Evolutionary conservation across 2,113 vertebrate species (phyloP), one percentile per base, ranked within the genome.

Genomic region (Polypterus senegalus): DNA sequence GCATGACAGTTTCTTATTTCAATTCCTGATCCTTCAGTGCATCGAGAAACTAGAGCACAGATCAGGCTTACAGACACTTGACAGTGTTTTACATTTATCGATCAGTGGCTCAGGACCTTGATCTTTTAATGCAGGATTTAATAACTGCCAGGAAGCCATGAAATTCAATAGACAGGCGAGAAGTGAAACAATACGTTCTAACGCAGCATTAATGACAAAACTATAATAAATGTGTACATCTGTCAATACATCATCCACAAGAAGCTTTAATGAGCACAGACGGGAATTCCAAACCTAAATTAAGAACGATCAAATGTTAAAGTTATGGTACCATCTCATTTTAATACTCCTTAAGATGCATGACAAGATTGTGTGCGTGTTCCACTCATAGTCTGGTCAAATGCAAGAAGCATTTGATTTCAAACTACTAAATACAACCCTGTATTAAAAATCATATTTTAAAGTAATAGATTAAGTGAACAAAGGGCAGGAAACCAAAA

Each of bases 181-280:
- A 77, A 70, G 57, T 69, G 73, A 73, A 81, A 67, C 63, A 69
- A 1, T 67, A 63, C 1, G 1, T 60, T 74, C 71, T 74, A 48
- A 5, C 75, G 63, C 67, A 70, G 27, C 48, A 72, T 67, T 70
- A 63, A 70, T 81, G 70, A 67, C 66, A 67, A 52, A 75, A 63
- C 64, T 73, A 66, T 74, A 72, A 79, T 79, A 72, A 76, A 75
- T 83, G 77, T 77, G 63, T 79, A 54, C 57, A 63, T 71, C 66
- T 81, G 76, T 77, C 73, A 72, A 67, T 85, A 81, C 53, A 7
- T n/a, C 53, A 11, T 48, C 48, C 59, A 70, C 67, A 70, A 59
- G 61, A 66, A 76, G 70, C 65, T 49, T 0, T 78, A 81, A 76
- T 69, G 74, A 76, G 60, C 64, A 54, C 54, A 63, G 63, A 58